Percentiles rank a stretch among this genome's conserved stretches.
phyloP scores from a whole-genome alignment of 2,797 vertebrate genomes.

The Streptopelia turtur region DNA sequence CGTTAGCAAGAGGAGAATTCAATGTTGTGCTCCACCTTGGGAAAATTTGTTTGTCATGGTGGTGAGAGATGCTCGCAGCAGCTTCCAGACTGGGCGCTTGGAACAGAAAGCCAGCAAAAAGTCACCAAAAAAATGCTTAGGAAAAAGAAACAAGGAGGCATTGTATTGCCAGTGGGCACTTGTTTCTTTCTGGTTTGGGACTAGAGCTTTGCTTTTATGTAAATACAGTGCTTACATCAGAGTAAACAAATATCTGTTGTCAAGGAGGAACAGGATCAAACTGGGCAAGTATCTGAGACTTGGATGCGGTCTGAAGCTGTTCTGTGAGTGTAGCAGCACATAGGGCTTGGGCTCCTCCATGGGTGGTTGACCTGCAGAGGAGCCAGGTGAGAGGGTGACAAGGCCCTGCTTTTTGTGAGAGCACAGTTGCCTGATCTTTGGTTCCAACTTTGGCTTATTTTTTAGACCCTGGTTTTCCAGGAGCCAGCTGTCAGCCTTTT shows the following conservation, averaged over 20 bases:
- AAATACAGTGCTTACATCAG: background rate
- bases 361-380: background rate
- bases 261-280: background rate
- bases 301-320: background rate
- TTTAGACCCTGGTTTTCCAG: background rate
- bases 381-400: background rate
- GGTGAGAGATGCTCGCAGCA: rapidly evolving
- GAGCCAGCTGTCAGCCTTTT: background rate
- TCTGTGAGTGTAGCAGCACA: background rate
- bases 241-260: rapidly evolving
- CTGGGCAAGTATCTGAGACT: background rate
- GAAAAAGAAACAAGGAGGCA: background rate
- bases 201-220: background rate
- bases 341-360: background rate
- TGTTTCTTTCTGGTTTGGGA: background rate
- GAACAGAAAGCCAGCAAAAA: background rate
- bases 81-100: rapidly evolving
- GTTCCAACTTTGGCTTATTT: background rate
- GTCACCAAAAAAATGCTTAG: background rate
- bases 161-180: background rate
- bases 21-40: rapidly evolving
- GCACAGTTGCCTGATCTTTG: background rate
- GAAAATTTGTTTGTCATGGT: rapidly evolving
- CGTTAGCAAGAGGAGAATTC: background rate
- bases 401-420: background rate